These are phyloP conservation scores for Magallana nippona DNA, from an alignment of 2,888 invertebrate species.

Conservation along the genomic window DNA sequence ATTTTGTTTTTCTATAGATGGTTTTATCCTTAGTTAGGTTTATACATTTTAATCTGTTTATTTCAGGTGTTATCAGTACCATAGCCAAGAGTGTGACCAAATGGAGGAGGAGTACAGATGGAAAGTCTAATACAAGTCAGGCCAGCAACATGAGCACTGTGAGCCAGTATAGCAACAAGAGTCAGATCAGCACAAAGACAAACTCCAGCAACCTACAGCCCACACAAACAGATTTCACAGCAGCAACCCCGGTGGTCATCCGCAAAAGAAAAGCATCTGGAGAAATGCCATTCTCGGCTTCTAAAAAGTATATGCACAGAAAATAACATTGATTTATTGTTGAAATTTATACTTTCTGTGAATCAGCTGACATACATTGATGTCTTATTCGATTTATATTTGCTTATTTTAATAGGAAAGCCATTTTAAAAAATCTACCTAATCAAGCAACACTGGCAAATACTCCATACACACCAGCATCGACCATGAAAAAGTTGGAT, in stretches of 20 bases:
- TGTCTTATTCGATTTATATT: not conserved
- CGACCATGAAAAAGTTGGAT: slow-evolving; percentile 60
- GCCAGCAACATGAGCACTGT: slow-evolving; percentile 58
- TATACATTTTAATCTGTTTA: slow-evolving; percentile 14
- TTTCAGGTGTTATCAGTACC: slow-evolving; percentile 74
- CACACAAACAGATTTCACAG: slow-evolving; percentile 34
- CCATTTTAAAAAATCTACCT: slow-evolving; percentile 75
- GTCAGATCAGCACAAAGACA: slow-evolving; percentile 47
- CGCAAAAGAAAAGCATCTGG: slow-evolving; percentile 69
- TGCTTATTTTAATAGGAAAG: slow-evolving; percentile 67
- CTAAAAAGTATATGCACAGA: slow-evolving; percentile 70
- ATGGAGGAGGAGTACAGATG: slow-evolving; percentile 72
- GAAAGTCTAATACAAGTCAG: slow-evolving; percentile 62
- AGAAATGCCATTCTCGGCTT: slow-evolving; percentile 72
- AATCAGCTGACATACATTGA: not conserved
- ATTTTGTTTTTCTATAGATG: too few relatives aligned
- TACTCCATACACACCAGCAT: slow-evolving; percentile 74
- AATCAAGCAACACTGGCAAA: slow-evolving; percentile 71
- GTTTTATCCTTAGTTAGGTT: too few relatives aligned
- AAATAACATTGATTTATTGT: not conserved
- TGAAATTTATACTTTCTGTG: not conserved
- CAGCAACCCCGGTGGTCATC: slow-evolving; percentile 72
- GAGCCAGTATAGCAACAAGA: slow-evolving; percentile 55
- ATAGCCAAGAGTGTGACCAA: slow-evolving; percentile 76
- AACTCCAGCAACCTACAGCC: slow-evolving; percentile 39